Percentiles rank a stretch among this genome's conserved stretches.
These are phyloP conservation scores for Limnodromus scolopaceus DNA, from an alignment of 2,797 vertebrate species.

Conservation along the genomic window DNA sequence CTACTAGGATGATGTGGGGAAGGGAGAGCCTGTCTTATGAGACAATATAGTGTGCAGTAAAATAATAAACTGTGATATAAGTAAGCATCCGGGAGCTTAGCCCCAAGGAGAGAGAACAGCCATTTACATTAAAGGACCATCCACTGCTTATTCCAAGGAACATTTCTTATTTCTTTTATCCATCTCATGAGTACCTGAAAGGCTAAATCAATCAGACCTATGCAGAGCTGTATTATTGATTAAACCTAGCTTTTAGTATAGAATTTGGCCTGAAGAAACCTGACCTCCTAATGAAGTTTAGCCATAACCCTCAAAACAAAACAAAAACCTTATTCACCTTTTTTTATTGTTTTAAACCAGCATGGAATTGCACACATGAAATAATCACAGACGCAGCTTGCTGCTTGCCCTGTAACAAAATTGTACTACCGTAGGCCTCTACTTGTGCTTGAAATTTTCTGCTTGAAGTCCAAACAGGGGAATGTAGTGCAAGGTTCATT, in stretches of 20 bases:
- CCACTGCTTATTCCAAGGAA: neutral
- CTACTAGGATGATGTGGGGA: neutral
- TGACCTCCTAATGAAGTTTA: neutral
- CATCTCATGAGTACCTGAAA: neutral
- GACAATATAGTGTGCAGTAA: neutral
- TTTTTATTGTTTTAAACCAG: neutral
- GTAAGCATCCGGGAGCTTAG: neutral
- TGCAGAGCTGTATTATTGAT: neutral
- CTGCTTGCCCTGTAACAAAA: neutral
- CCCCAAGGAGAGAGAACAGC: neutral
- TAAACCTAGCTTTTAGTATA: neutral
- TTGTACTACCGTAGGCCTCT: neutral
- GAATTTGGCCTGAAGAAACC: neutral
- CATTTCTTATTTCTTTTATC: neutral
- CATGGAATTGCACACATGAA: neutral
- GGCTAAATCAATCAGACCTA: neutral
- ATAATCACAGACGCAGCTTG: neutral
- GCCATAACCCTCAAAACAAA: neutral
- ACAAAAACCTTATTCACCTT: neutral
- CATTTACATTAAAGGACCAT: neutral
- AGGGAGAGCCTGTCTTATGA: neutral
- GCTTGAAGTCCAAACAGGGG: neutral
- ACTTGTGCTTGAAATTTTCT: neutral
- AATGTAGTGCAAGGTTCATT: neutral
- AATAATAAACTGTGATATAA: neutral